Percentiles rank a stretch among this genome's conserved stretches.
phyloP scores from a whole-genome alignment of 2,888 invertebrate genomes.

The Isoperla grammatica region DNA sequence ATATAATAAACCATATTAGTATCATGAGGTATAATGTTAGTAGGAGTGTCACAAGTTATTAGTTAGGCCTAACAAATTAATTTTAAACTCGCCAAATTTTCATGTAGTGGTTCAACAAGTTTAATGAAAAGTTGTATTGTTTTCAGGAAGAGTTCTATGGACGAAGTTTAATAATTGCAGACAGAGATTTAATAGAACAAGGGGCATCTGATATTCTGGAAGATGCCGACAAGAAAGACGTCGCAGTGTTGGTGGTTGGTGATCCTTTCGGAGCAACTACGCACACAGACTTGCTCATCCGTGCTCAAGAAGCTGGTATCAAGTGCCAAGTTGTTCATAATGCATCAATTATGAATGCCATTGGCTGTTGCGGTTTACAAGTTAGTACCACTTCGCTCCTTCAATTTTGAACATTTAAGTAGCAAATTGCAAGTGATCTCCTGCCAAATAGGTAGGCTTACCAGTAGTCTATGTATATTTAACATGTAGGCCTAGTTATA shows the following conservation, averaged over 20 bases:
- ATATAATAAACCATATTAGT: too few species aligned
- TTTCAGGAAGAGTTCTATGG: conserved; percentile 89
- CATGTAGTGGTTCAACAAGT: too few species aligned
- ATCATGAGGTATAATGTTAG: too few species aligned
- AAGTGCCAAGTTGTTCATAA: conserved; percentile 83
- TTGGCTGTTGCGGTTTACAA: conserved; percentile 92
- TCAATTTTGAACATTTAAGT: too few species aligned
- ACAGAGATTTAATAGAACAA: conserved; percentile 91
- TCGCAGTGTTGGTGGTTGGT: conserved; percentile 92
- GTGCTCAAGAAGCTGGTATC: conserved; percentile 77
- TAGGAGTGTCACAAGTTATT: too few species aligned
- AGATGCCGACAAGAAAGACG: conserved; percentile 64
- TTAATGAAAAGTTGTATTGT: conserved; percentile 29
- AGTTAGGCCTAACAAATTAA: too few species aligned
- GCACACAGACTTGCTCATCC: conserved; percentile 88
- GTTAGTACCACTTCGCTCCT: too few species aligned
- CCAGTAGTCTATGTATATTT: too few species aligned
- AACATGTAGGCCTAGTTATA: too few species aligned
- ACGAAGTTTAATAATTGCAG: conserved; percentile 70
- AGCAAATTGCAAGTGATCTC: too few species aligned
- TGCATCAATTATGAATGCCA: conserved; percentile 96
- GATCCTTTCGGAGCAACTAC: conserved; percentile 99
- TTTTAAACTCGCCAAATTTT: too few species aligned
- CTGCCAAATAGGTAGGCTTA: too few species aligned
- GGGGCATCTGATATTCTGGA: conserved; percentile 77